Evolutionary conservation across 1,140 invertebrate species (phyloP), one percentile per base, ranked within the genome.

Genomic region (Bombyx mori): DNA sequence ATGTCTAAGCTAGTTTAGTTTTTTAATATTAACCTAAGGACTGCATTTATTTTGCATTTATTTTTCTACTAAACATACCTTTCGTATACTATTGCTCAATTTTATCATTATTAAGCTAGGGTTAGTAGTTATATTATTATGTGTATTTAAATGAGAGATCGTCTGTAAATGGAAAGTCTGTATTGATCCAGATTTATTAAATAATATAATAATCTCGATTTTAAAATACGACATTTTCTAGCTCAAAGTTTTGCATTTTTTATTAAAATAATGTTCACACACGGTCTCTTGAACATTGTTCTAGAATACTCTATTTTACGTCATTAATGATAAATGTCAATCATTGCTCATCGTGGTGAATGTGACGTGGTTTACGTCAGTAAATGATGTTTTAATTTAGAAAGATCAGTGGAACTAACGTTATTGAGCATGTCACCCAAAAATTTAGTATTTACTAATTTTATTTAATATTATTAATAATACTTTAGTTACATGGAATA

Each of bases 381-480:
- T 35, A 35, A 35, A 35, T 35, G 4, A 35, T 35, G 26, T 35
- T 35, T n/a, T 49, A 7, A 22, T 49, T 12, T 12, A 8, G 48
- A 49, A 22, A 49, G 48, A 12, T 49, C 48, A 49, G 12, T 12
- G 45, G 12, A 47, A 10, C 12, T 47, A 5, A 7, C 12, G 3
- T 9, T 47, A 47, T 47, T 47, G 9, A 68, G 68, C n/a, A 79
- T 80, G 65, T 75, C 77, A 73, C 75, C 78, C 81, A 84, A 84
- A 84, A 81, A 82, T 72, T 64, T 75, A 81, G 79, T 75, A 84
- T 85, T 85, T 82, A 80, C 69, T 68, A 64, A 71, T 65, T 56
- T 35, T 45, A 63, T 57, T 53, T 69, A 77, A 57, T 73, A 72
- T 73, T 79, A 77, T 35, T 35, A 35, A 35, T 35, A 35, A 60